Conservation (phyloP, 2,797 vertebrate genomes). For the Sebastiscus albofasciatus region DNA sequence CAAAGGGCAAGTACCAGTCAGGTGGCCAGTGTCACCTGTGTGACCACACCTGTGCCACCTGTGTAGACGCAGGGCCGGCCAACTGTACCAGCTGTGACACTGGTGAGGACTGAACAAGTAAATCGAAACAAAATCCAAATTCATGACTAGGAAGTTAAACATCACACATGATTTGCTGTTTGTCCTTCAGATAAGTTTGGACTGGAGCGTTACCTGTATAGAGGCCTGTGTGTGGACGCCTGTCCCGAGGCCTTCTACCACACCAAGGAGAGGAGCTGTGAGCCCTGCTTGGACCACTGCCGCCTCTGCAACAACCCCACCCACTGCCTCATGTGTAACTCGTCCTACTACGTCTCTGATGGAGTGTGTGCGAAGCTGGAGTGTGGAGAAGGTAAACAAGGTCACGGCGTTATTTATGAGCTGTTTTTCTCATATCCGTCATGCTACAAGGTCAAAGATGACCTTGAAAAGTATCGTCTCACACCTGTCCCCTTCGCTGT, state of each 20-base stretch:
- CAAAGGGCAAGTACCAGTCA: constrained; percentile 85
- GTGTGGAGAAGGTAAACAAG: constrained; percentile 87
- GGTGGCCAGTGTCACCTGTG: constrained; percentile 87
- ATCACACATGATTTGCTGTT: neutral
- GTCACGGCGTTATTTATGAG: neutral
- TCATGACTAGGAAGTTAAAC: neutral
- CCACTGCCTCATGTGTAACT: constrained; percentile 83
- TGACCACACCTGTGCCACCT: constrained; percentile 90
- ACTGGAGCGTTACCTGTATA: constrained; percentile 81
- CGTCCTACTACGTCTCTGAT: constrained; percentile 82
- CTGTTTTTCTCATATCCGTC: neutral
- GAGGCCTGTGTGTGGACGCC: constrained; percentile 83
- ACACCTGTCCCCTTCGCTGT: neutral
- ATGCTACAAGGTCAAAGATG: neutral
- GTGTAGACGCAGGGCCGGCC: constrained; percentile 83
- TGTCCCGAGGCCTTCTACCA: constrained; percentile 87
- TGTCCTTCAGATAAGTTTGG: constrained; percentile 84
- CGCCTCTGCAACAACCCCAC: constrained; percentile 79
- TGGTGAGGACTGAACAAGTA: constrained; percentile 78
- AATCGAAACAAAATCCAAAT: neutral
- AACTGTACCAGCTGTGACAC: constrained; percentile 89
- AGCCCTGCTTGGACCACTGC: constrained; percentile 85
- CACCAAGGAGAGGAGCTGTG: constrained; percentile 76
- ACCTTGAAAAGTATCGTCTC: constrained; percentile 7
- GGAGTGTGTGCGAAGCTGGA: constrained; percentile 83